Evolutionary conservation across 2,888 invertebrate species (phyloP).

Genomic region (Tenthredo livida): DNA sequence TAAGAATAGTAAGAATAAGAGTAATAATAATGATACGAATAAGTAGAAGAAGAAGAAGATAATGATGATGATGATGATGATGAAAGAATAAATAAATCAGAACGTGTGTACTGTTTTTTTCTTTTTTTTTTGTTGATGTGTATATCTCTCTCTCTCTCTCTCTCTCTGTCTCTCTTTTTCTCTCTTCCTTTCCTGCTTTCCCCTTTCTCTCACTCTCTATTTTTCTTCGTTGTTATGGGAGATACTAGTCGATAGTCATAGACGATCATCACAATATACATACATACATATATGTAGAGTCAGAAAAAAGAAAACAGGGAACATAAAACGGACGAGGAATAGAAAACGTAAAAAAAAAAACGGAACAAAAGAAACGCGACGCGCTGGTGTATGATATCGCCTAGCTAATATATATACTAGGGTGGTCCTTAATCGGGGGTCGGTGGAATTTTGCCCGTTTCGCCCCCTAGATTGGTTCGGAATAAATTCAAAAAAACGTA

Average conservation of each 20-base stretch:
- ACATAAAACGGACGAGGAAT: not conserved
- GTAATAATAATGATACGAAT: not conserved
- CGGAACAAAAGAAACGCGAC: not conserved
- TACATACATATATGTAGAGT: not conserved
- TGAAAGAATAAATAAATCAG: constrained; percentile 4
- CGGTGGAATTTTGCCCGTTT: too few relatives aligned
- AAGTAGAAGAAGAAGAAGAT: not conserved
- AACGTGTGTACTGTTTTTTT: not conserved
- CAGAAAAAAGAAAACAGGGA: not conserved
- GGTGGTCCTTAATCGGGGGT: too few relatives aligned
- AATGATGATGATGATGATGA: not conserved
- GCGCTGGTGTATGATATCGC: not conserved
- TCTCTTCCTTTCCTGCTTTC: constrained; percentile 35
- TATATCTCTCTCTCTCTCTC: constrained; percentile 28
- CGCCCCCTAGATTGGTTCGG: too few relatives aligned
- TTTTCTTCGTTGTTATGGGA: not conserved
- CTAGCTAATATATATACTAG: not conserved
- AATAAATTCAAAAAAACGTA: too few relatives aligned
- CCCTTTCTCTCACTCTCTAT: constrained; percentile 4
- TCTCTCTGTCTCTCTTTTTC: constrained; percentile 50
- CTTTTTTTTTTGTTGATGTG: constrained; percentile 30
- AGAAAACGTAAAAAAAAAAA: not conserved
- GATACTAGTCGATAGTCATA: not conserved
- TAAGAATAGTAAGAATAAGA: constrained; percentile 1
- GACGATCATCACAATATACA: not conserved